Evolutionary conservation across 1,140 invertebrate genomes (phyloP), one percentile per base, ranked within the genome.

Genomic region (Trichonephila clavata): DNA sequence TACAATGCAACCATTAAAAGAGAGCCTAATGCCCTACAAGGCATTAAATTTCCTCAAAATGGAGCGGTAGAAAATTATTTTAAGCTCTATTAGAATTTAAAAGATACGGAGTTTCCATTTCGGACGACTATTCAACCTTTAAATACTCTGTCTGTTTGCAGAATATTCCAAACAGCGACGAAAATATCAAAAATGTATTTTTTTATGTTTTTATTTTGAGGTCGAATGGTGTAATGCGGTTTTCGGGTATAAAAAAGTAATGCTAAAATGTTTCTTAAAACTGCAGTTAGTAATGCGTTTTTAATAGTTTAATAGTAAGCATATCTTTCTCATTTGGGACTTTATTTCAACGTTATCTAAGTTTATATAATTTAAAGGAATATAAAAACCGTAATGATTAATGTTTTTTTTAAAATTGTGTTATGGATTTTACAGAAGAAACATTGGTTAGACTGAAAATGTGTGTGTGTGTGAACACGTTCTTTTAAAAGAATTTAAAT

Each of bases 41-140:
- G 88, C 57, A 90, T 90, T 90, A 90, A 90, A 90, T 90, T 90
- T 81, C 71, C 88, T 18, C 87, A 89, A 89, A 89, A 89, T 89
- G 57, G 88, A 20, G 77, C 24, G 59, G 88, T 90, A 21, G 71
- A 61, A 80, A 90, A 80, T 90, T 90, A 90, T 90, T 90, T 90
- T 90, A 71, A 71, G 87, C 87, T 59, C 87, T 89, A 86, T 86
- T 86, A 89, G 87, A 89, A 89, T 89, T 61, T 68, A 89, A 89
- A 89, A 39, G 87, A 71, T 89, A 24, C 65, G 18, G 39, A 71
- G 32, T 89, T 59, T 43, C 63, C 87, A 68, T 89, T 68, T 88
- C 61, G 63, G 13, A n/a, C 32, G 65, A 50, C 50, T 71, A 89
- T 89, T 89, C 50, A 57, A 89, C 50, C 16, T 20, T 71, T 71